Evolutionary conservation across 1,140 invertebrate species (phyloP).

Genomic region (Papilio xuthus): DNA sequence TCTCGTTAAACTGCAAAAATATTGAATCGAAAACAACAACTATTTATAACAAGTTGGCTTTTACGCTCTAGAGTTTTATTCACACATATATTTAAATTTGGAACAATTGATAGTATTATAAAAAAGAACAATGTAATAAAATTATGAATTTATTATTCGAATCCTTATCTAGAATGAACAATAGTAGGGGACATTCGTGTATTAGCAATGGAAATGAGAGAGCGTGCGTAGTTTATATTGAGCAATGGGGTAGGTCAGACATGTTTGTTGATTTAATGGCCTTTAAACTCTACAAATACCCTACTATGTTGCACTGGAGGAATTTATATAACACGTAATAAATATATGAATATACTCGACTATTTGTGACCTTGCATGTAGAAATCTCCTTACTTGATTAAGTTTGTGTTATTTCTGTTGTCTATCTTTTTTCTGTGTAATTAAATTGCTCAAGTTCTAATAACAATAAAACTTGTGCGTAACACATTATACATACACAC

Average conservation of each 20-base stretch:
- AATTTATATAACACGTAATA: not conserved
- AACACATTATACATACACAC: too few relatives aligned
- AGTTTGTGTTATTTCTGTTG: too few relatives aligned
- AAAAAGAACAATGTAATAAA: not conserved
- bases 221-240: constrained; percentile 61
- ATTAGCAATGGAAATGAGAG: constrained; percentile 71
- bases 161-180: constrained; percentile 37
- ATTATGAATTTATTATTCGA: constrained; percentile 30
- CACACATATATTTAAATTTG: not conserved
- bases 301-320: constrained; percentile 29
- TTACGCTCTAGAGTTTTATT: not conserved
- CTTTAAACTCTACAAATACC: not conserved
- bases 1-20: too few relatives aligned
- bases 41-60: too few relatives aligned
- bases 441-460: too few relatives aligned
- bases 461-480: too few relatives aligned
- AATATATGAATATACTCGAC: not conserved
- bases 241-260: constrained; percentile 75
- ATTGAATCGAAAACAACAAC: too few relatives aligned
- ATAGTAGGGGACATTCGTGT: constrained; percentile 51
- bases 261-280: constrained; percentile 62
- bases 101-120: too few relatives aligned
- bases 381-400: too few relatives aligned
- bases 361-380: not conserved
- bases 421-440: too few relatives aligned